Base-by-base conservation (phyloP, 2,888 invertebrate genomes). In the Agrochola litura region DNA sequence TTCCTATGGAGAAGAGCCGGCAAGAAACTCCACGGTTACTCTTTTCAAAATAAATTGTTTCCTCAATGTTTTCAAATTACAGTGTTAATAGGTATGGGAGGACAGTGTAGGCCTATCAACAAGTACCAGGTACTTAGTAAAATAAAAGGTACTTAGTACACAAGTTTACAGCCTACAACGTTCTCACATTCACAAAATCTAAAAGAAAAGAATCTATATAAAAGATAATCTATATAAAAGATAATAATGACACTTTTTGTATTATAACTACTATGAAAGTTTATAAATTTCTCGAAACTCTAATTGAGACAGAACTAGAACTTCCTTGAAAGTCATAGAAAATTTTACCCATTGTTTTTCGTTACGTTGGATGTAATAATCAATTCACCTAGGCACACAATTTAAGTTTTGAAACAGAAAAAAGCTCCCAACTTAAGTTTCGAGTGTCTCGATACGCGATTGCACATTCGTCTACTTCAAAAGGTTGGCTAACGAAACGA, bases 401-500 rank as follows among this genome's bases (percentile, higher is more conserved):
- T 54, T 43, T 46, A 46, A 14, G 46, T 46, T 0, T 14, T 14
- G 14, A 14, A 46, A 14, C 46, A 46, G 46, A 46, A 61, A 30
- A 1, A 52, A 73, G 2, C 6, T 41, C 0, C 5, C 14, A 43
- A 70, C 19, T 25, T 60, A 37, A 54, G 22, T 66, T 46, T 71
- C 16, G 12, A 61, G 41, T 30, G n/a, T 30, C 12, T 49, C 0
- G 14, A n/a, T 46, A 43, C 16, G 60, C 22, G 16, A 68, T 54
- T 69, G 54, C 25, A 16, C 30, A 77, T 77, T 41, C 6, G 10
- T 77, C 52, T 46, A 68, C 14, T 65, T 76, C 52, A 61, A 49
- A 68, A 58, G 63, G 2, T 78, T 66, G 69, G 78, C 77, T 16
- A 49, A 41, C 16, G 30, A 19, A 64, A 56, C 54, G 4, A 41